Conservation (phyloP, 2,113 vertebrate genomes). For the Serilophus lunatus region DNA sequence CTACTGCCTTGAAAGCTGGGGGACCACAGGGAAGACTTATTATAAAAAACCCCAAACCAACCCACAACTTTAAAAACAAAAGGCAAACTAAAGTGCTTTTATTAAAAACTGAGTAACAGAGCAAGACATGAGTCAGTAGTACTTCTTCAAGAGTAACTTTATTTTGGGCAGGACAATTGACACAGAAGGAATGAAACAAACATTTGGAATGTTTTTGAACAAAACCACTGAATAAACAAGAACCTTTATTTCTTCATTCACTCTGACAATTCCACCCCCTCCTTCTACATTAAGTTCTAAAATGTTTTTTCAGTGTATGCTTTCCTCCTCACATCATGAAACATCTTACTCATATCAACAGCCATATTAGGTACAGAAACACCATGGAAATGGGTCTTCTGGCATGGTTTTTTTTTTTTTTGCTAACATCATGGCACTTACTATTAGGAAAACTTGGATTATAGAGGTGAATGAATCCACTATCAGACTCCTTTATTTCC, state of each 20-base stretch:
- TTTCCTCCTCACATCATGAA: neutral
- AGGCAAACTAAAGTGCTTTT: neutral
- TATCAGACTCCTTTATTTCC: neutral
- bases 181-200: conserved; percentile 11
- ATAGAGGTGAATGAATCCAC: neutral
- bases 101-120: neutral
- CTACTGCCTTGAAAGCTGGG: neutral
- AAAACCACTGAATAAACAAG: neutral
- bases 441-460: neutral
- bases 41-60: neutral
- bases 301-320: neutral
- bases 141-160: conserved; percentile 60
- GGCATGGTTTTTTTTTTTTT: neutral
- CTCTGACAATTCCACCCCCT: neutral
- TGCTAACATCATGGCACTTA: neutral
- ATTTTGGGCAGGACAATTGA: conserved; percentile 59
- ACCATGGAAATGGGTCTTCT: neutral
- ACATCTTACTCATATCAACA: neutral
- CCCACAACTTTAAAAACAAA: neutral
- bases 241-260: neutral
- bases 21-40: neutral
- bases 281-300: neutral
- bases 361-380: neutral
- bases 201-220: neutral
- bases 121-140: neutral